Percentiles rank a stretch among this genome's conserved stretches.
Conservation (phyloP, 92 coral and sea anemone genomes). For the Palythoa caribaeorum region DNA sequence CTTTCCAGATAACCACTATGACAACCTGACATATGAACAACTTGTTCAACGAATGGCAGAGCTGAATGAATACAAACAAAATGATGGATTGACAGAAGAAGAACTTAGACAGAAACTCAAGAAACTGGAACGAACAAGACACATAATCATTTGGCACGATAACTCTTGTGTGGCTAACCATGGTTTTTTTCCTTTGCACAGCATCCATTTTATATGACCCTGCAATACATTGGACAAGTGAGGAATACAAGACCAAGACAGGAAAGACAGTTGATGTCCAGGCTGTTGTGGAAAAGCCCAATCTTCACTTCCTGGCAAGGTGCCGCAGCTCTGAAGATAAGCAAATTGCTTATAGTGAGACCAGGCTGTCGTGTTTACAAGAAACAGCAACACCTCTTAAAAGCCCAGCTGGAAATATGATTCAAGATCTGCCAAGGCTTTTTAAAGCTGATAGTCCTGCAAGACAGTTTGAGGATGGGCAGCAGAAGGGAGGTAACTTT, state of each 20-base stretch:
- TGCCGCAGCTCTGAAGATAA: constrained; percentile 7
- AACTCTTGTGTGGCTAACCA: constrained; percentile 9
- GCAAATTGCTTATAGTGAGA: background rate
- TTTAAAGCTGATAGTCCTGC: constrained; percentile 26
- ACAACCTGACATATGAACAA: constrained; percentile 11
- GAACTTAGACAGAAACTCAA: background rate
- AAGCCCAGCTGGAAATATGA: constrained; percentile 3
- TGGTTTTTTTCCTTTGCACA: background rate
- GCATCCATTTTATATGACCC: constrained; percentile 1
- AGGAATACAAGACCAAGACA: background rate
- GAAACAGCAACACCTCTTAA: background rate
- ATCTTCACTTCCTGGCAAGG: constrained; percentile 9
- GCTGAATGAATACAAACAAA: background rate
- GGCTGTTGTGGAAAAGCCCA: background rate
- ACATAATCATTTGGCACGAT: background rate
- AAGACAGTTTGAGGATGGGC: constrained; percentile 26
- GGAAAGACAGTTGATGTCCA: background rate
- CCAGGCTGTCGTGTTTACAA: constrained; percentile 9
- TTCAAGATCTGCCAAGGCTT: constrained; percentile 38
- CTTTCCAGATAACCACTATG: constrained; percentile 4
- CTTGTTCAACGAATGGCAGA: constrained; percentile 10
- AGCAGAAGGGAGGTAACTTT: constrained; percentile 55
- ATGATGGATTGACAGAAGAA: background rate
- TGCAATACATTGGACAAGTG: background rate
- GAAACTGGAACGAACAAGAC: constrained; percentile 6